Percentiles rank a stretch among this genome's conserved stretches.
phyloP scores from a whole-genome alignment of 2,888 invertebrate species.

The Linnaemya tessellans region DNA sequence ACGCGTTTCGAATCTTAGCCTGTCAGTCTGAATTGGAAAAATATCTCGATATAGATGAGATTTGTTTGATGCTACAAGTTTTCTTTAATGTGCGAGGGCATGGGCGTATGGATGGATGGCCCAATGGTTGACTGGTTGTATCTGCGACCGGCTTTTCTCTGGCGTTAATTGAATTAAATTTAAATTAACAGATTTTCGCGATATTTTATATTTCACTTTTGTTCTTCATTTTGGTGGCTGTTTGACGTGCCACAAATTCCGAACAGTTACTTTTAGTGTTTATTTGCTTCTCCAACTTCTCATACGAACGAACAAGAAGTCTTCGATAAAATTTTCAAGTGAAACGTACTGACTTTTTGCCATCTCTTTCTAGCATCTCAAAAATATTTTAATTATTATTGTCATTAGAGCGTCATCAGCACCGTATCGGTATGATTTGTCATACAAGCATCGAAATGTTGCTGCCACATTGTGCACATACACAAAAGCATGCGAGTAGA shows the following conservation, averaged over 20 bases:
- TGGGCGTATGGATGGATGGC: no score
- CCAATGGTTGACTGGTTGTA: no score
- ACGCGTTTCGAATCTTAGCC: no score
- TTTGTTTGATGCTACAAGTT: no score
- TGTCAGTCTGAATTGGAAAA: no score
- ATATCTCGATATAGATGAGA: no score
- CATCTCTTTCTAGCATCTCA: slow-evolving; percentile 16
- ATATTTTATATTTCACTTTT: background rate
- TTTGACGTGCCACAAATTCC: background rate
- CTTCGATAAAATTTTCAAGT: slow-evolving; percentile 1
- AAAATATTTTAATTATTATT: slow-evolving; percentile 51
- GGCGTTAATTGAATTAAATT: background rate
- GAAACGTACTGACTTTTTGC: slow-evolving; percentile 1
- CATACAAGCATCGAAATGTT: background rate
- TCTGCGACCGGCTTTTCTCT: no score
- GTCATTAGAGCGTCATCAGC: slow-evolving; percentile 45
- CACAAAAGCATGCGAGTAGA: background rate
- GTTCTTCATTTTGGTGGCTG: background rate
- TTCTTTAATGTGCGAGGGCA: no score
- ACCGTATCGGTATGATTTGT: slow-evolving; percentile 37
- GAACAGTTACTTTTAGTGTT: background rate
- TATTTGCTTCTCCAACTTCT: background rate
- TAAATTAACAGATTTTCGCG: background rate
- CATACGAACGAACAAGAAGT: background rate
- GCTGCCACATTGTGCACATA: background rate